Percentiles rank a stretch among this genome's conserved stretches.
Conservation (phyloP, 2,888 invertebrate species). For the Ophraella communa region DNA sequence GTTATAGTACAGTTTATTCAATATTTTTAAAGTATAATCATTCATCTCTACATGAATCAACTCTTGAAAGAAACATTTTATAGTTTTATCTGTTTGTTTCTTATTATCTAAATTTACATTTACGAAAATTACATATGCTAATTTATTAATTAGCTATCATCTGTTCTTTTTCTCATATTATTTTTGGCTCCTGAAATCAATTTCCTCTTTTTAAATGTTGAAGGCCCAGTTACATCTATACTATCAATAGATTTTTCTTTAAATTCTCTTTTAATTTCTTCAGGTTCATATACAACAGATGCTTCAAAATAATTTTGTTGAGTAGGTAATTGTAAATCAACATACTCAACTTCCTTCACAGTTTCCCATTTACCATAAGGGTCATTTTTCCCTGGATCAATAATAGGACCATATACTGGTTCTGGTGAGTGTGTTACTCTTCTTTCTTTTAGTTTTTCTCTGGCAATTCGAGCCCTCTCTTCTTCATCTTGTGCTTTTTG, state of each 20-base stretch:
- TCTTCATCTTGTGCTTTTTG: slow-evolving; percentile 61
- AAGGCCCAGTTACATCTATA: slow-evolving; percentile 61
- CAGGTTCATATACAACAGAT: slow-evolving; percentile 56
- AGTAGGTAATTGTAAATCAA: slow-evolving; percentile 76
- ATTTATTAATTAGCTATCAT: slow-evolving; percentile 63
- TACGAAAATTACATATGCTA: too few relatives aligned
- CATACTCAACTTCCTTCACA: slow-evolving; percentile 65
- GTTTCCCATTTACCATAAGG: slow-evolving; percentile 82
- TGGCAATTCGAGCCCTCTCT: slow-evolving; percentile 61
- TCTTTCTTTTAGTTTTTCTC: slow-evolving; percentile 60
- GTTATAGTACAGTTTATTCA: too few relatives aligned
- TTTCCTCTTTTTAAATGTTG: slow-evolving; percentile 74
- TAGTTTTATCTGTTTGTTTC: too few relatives aligned
- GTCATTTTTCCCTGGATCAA: slow-evolving; percentile 68
- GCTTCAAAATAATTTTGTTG: slow-evolving; percentile 48
- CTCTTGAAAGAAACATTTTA: too few relatives aligned
- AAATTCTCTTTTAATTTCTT: slow-evolving; percentile 64
- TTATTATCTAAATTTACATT: too few relatives aligned
- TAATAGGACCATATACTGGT: slow-evolving; percentile 61
- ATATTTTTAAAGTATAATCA: too few relatives aligned
- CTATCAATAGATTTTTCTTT: slow-evolving; percentile 68
- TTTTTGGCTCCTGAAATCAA: slow-evolving; percentile 64
- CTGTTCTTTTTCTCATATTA: slow-evolving; percentile 70
- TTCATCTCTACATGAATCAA: too few relatives aligned
- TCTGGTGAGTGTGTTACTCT: slow-evolving; percentile 52